A percentile compares a stretch with the other conserved stretches of the same genome.
phyloP scores from a whole-genome alignment of 2,113 vertebrate genomes.

The Lasiurus cinereus region DNA sequence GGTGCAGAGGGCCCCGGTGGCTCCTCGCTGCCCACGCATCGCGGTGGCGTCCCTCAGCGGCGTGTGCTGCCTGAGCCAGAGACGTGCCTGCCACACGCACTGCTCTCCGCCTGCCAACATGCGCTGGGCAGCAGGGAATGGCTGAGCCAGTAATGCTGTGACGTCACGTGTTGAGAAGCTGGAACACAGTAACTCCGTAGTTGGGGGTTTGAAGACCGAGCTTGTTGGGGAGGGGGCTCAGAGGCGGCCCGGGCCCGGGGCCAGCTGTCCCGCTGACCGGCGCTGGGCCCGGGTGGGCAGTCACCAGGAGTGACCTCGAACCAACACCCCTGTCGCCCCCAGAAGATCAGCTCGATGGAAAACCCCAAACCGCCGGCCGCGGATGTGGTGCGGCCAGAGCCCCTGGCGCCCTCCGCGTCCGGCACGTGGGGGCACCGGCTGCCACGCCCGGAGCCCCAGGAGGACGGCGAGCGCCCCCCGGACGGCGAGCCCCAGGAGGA shows the following conservation, averaged over 20 bases:
- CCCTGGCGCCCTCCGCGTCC: not conserved
- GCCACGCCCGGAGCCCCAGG: not conserved
- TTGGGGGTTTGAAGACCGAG: not conserved
- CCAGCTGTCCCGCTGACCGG: accelerated
- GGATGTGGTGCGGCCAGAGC: not conserved
- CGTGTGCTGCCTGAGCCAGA: not conserved
- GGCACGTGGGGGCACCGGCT: slow-evolving; percentile 44
- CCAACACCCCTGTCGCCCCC: not conserved
- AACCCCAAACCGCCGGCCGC: slow-evolving; percentile 32
- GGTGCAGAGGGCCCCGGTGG: accelerated
- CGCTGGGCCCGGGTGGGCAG: accelerated
- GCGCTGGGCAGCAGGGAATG: too few species aligned
- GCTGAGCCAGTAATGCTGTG: too few species aligned
- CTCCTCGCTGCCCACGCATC: accelerated
- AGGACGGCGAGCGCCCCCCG: slow-evolving; percentile 81
- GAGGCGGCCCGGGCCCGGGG: accelerated
- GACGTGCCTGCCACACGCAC: too few species aligned
- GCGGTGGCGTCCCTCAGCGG: not conserved
- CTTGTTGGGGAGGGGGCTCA: not conserved
- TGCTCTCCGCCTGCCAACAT: too few species aligned
- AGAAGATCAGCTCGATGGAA: slow-evolving; percentile 83
- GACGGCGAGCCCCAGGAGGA: slow-evolving; percentile 82
- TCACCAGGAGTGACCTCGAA: not conserved
- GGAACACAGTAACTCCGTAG: too few species aligned
- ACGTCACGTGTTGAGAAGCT: too few species aligned